A percentile compares a stretch with the other conserved stretches of the same genome.
Evolutionary conservation across 2,797 vertebrate genomes (phyloP).

Genomic region (Champsocephalus gunnari): DNA sequence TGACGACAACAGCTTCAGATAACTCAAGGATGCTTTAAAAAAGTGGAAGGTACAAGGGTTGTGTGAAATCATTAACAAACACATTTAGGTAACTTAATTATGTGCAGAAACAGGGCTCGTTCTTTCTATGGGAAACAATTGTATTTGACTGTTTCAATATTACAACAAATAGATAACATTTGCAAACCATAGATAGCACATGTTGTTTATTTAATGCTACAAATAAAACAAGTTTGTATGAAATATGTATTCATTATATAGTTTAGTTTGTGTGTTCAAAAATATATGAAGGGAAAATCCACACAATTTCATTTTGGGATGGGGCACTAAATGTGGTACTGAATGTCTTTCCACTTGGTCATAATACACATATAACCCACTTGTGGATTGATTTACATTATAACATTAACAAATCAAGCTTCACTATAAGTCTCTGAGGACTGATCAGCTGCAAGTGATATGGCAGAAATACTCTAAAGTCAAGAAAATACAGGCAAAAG

Average conservation of each 20-base stretch:
- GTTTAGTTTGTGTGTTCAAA: background rate
- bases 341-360: background rate
- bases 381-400: background rate
- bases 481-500: too few species aligned
- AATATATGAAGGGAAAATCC: constrained; percentile 17
- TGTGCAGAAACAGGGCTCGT: background rate
- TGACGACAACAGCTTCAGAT: background rate
- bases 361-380: background rate
- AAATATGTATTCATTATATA: too few species aligned
- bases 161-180: too few species aligned
- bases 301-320: background rate
- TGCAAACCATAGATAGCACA: too few species aligned
- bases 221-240: background rate
- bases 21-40: background rate
- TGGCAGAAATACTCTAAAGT: constrained; percentile 1
- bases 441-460: constrained; percentile 5
- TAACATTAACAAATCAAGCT: constrained; percentile 18
- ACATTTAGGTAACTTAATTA: background rate
- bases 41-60: background rate
- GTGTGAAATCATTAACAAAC: background rate
- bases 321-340: background rate
- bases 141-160: background rate
- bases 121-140: background rate
- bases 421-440: background rate
- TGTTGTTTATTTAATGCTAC: background rate